These are phyloP conservation scores for Cirrhinus molitorella DNA, from an alignment of 2,797 vertebrate genomes.

Conservation along the genomic window DNA sequence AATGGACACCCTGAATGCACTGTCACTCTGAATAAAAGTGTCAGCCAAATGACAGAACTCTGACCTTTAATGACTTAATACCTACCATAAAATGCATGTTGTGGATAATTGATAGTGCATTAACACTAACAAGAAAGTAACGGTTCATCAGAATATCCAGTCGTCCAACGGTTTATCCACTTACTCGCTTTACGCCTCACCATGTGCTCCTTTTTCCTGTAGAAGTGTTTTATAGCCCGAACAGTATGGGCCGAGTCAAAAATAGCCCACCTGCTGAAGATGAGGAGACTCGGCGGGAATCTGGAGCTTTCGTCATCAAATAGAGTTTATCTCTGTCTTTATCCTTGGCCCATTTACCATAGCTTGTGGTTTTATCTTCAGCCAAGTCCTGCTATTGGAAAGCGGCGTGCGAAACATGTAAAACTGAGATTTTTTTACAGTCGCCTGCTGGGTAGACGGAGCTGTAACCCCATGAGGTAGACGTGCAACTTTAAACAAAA, in stretches of 20 bases:
- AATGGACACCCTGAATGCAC: not conserved
- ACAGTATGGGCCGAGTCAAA: conserved; percentile 28
- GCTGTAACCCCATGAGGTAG: not conserved
- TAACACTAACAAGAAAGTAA: conserved; percentile 10
- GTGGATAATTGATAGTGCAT: conserved; percentile 26
- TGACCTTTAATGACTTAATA: conserved; percentile 36
- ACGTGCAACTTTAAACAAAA: conserved; percentile 33
- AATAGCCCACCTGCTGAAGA: conserved; percentile 47
- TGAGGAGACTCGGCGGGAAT: conserved; percentile 20
- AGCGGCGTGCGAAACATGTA: not conserved
- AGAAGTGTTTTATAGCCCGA: conserved; percentile 1
- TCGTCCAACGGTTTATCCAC: not conserved
- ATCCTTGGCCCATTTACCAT: conserved; percentile 51
- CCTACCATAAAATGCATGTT: not conserved
- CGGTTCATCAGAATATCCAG: not conserved
- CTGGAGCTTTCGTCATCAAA: conserved; percentile 44
- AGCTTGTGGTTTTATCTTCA: conserved; percentile 40
- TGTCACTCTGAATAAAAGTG: not conserved
- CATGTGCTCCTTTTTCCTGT: not conserved
- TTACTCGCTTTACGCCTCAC: not conserved
- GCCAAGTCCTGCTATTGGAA: conserved; percentile 7
- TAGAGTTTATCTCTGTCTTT: conserved; percentile 37
- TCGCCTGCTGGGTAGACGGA: conserved; percentile 8
- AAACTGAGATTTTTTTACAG: conserved; percentile 22
- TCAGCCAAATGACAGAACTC: conserved; percentile 22